Base-by-base conservation (phyloP, 2,888 invertebrate species). In the Pandemis cinnamomeana region DNA sequence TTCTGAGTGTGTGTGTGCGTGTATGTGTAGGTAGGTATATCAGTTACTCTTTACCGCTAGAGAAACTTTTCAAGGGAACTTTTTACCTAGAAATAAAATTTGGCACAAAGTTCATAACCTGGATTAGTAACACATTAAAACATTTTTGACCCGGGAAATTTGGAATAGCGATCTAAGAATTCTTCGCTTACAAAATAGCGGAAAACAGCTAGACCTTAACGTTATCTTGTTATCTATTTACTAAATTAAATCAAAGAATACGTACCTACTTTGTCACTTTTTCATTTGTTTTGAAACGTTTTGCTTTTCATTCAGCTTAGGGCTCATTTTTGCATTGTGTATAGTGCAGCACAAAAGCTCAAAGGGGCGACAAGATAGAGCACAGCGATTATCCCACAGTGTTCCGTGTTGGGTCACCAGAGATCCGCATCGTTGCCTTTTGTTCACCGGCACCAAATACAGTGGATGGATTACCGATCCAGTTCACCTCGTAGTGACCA, bases 321-420 rank as follows among this genome's bases (percentile, higher is more conserved):
- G 10, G 5, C 5, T 20, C 27, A 27, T 58, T 27, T 58, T 55
- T 27, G 58, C 27, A 5, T 27, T 11, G 58, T 27, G 58, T 11
- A 58, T 11, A 20, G 3, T 46, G 61, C 61, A 44, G 62, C 66
- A 67, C 72, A 71, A 71, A 75, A 61, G 69, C 51, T 73, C 71
- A 73, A 75, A 77, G 75, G 62, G 64, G 71, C 41, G 44, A 71
- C 69, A 75, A 76, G 67, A 75, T 71, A 55, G 41, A 69, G 48
- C 44, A 58, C 58, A n/a, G 66, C 66, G 13, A 53, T 73, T 64
- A 69, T 48, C 48, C 58, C 48, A 44, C 42, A 48, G 61, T 27
- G 15, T 42, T 44, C 15, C 41, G 36, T 41, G 69, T 67, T 70
- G 53, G 66, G 73, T 74, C 61, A 60, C 69, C 64, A 66, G 51